These are phyloP conservation scores for Parasteatoda lunata DNA, from an alignment of 2,888 invertebrate species.

Conservation along the genomic window DNA sequence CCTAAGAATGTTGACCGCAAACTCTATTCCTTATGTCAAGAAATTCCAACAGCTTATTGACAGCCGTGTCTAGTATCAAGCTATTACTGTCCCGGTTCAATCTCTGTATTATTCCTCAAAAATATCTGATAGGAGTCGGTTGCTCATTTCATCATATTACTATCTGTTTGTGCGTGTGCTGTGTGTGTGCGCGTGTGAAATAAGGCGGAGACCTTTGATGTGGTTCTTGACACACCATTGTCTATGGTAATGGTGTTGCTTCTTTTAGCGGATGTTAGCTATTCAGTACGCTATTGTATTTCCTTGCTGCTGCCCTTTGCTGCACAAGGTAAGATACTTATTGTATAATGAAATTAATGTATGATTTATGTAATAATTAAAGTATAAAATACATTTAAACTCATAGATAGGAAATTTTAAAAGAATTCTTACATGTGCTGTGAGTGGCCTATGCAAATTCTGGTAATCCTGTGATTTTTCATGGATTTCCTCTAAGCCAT, in stretches of 20 bases:
- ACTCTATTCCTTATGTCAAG: not conserved
- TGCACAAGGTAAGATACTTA: slow-evolving; percentile 27
- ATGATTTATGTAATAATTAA: no score
- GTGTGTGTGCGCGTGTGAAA: slow-evolving; percentile 31
- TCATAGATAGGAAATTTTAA: no score
- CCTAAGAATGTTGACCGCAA: not conserved
- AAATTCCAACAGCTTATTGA: not conserved
- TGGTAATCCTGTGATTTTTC: no score
- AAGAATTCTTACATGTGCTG: no score
- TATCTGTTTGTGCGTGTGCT: slow-evolving; percentile 7
- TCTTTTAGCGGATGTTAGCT: slow-evolving; percentile 50
- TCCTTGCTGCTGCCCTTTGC: slow-evolving; percentile 30
- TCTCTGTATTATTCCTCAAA: slow-evolving; percentile 6
- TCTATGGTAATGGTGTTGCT: slow-evolving; percentile 27
- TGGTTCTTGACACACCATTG: slow-evolving; percentile 16
- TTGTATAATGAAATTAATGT: not conserved
- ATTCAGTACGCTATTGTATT: slow-evolving; percentile 7
- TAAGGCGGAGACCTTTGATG: slow-evolving; percentile 11
- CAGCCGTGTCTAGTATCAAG: not conserved
- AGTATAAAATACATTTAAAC: no score
- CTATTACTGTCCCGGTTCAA: not conserved
- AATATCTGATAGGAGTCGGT: slow-evolving; percentile 1
- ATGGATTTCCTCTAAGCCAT: no score
- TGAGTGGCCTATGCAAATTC: no score
- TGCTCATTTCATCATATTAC: not conserved